Conservation (phyloP, 2,113 vertebrate genomes). For the Solenodon paradoxus region DNA sequence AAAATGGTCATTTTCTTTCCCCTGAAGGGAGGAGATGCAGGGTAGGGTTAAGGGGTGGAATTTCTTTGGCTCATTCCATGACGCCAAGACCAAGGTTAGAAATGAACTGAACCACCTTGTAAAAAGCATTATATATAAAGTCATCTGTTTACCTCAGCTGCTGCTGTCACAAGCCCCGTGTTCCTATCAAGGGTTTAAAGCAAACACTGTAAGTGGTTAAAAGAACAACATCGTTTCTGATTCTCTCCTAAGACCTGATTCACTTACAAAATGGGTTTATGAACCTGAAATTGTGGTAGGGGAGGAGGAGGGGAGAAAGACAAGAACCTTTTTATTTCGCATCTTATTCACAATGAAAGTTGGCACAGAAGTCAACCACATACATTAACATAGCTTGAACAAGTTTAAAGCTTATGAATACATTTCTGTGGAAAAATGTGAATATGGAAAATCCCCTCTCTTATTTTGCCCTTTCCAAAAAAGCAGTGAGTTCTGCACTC, state of each 20-base stretch:
- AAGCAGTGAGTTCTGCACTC: conserved; percentile 81
- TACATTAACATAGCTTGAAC: conserved; percentile 85
- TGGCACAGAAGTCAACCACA: conserved; percentile 84
- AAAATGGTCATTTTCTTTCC: not conserved
- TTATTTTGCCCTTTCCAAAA: conserved; percentile 82
- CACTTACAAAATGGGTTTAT: conserved; percentile 82
- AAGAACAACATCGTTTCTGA: conserved; percentile 76
- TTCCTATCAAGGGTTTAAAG: conserved; percentile 74
- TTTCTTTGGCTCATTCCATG: conserved; percentile 63
- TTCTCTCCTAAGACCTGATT: conserved; percentile 79
- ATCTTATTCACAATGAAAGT: conserved; percentile 85
- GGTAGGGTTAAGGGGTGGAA: not conserved
- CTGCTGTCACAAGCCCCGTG: conserved; percentile 49
- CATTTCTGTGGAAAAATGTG: conserved; percentile 87
- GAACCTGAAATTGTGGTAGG: conserved; percentile 79
- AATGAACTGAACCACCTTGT: conserved; percentile 61
- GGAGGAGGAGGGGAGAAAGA: conserved; percentile 77
- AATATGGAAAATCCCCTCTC: conserved; percentile 85
- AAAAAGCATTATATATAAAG: conserved; percentile 72
- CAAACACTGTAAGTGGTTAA: conserved; percentile 65
- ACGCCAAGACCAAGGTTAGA: conserved; percentile 56
- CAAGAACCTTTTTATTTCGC: conserved; percentile 85
- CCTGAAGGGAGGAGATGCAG: conserved; percentile 27
- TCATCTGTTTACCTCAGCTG: conserved; percentile 64
- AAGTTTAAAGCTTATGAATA: conserved; percentile 85